Conservation (phyloP, 2,888 invertebrate genomes). For the Drosophila multiciliata region DNA sequence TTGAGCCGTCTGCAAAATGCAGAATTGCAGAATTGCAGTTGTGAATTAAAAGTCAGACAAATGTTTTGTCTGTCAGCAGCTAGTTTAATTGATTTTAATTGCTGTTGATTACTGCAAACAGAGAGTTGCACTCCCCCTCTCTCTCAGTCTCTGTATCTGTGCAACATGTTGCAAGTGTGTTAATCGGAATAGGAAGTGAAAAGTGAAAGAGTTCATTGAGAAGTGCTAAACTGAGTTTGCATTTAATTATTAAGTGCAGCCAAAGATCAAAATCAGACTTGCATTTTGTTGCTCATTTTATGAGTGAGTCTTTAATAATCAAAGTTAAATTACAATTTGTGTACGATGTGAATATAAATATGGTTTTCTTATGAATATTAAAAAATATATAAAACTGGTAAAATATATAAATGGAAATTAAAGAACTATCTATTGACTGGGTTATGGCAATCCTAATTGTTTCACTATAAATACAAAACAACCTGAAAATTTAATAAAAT, state of each 20-base stretch:
- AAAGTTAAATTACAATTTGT: neutral
- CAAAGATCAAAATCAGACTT: neutral
- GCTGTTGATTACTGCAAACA: slow-evolving; percentile 66
- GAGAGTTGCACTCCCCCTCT: slow-evolving; percentile 25
- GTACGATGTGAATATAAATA: too few species aligned
- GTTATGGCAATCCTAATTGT: too few species aligned
- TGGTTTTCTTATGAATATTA: too few species aligned
- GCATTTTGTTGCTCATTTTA: neutral
- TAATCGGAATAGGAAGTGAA: slow-evolving; percentile 40
- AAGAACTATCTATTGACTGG: too few species aligned
- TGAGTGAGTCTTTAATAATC: neutral
- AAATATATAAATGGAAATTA: too few species aligned
- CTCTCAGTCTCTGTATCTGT: neutral
- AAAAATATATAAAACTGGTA: too few species aligned
- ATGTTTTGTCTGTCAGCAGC: slow-evolving; percentile 60
- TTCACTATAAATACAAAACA: too few species aligned
- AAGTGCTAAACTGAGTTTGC: slow-evolving; percentile 19
- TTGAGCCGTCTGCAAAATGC: slow-evolving; percentile 1
- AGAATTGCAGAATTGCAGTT: slow-evolving; percentile 16
- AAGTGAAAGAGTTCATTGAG: slow-evolving; percentile 36
- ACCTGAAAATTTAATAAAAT: too few species aligned
- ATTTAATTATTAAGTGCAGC: slow-evolving; percentile 3
- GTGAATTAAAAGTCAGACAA: slow-evolving; percentile 16
- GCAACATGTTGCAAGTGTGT: slow-evolving; percentile 26
- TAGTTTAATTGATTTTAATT: slow-evolving; percentile 77